Conservation (phyloP, 2,113 vertebrate species). For the Zingel zingel region DNA sequence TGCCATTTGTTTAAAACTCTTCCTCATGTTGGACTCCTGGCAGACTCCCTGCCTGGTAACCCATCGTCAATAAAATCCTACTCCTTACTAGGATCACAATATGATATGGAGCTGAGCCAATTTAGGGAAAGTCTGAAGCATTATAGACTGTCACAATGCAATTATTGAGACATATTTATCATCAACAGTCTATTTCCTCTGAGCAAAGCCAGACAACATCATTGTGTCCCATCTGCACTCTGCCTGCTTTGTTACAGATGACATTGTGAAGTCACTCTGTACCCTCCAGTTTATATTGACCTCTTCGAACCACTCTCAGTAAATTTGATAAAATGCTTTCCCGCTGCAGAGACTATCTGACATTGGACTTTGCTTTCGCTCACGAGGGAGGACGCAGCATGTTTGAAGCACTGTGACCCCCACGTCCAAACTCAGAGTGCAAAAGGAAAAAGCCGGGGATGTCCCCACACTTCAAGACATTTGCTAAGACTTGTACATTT, state of each 20-base stretch:
- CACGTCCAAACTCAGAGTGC: background rate
- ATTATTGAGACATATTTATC: background rate
- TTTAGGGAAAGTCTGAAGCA: background rate
- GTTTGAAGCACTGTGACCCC: background rate
- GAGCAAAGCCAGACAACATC: background rate
- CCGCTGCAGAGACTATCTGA: conserved; percentile 39
- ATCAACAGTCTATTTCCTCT: conserved; percentile 4
- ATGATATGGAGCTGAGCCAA: conserved; percentile 44
- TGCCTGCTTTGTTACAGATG: conserved; percentile 6
- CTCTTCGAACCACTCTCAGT: conserved; percentile 30
- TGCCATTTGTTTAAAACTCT: conserved; percentile 45
- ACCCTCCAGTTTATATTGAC: conserved; percentile 57
- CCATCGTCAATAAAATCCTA: conserved; percentile 27
- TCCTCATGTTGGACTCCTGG: conserved; percentile 49
- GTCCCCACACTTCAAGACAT: conserved; percentile 2
- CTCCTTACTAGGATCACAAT: conserved; percentile 12
- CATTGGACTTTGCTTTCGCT: conserved; percentile 48
- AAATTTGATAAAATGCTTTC: conserved; percentile 34
- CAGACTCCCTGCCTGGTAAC: conserved; percentile 25
- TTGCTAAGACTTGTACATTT: background rate
- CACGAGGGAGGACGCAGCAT: conserved; percentile 1
- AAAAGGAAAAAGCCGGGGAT: background rate
- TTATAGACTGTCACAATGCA: background rate
- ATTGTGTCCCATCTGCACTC: conserved; percentile 9
- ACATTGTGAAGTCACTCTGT: conserved; percentile 41